Base-by-base conservation (phyloP, 2,113 vertebrate genomes). In the Poecile atricapillus region DNA sequence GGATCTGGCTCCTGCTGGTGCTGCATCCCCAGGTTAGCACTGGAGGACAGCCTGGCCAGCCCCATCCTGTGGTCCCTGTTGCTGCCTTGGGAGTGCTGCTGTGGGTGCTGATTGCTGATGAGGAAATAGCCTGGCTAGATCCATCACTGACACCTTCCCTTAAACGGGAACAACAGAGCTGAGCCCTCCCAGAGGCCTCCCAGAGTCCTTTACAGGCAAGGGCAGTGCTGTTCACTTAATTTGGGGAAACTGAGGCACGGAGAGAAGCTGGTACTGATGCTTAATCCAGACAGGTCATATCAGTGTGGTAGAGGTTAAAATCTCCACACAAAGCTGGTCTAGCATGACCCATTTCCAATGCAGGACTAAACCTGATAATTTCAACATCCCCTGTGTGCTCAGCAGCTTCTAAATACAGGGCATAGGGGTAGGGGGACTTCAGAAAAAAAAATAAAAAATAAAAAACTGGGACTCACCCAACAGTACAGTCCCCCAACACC, bases 31-130 rank as follows among this genome's bases (percentile, higher is more conserved):
- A 23, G 37, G n/a, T 22, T 58, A 35, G 77, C 1, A 0, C 17
- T 15, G 62, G 31, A 59, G 41, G 46, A 21, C 16, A 5, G 9
- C 49, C 33, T 30, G 50, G 25, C 13, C 53, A 77, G 47, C 41
- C 49, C 41, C 44, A 3, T 55, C n/a, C 68, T 6, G 11, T 1
- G 9, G 28, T 62, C 28, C 50, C 24, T 44, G 3, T 31, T 0
- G 0, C 65, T 71, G 11, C 31, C n/a, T 12, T 7, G 49, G 30
- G 22, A 23, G 69, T 20, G 70, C 75, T 50, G 43, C 53, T 69
- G 60, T 0, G 0, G 39, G 33, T 50, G 44, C 16, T 83, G 33
- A 56, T 52, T 49, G n/a, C 53, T n/a, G 16, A 20, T 2, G 6
- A 47, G 58, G 65, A 53, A 53, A 64, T 10, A 25, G 20, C 8